A percentile compares a stretch with the other conserved stretches of the same genome.
Evolutionary conservation across 2,888 invertebrate genomes (phyloP).

Genomic region (Dorcus parallelipipedus): DNA sequence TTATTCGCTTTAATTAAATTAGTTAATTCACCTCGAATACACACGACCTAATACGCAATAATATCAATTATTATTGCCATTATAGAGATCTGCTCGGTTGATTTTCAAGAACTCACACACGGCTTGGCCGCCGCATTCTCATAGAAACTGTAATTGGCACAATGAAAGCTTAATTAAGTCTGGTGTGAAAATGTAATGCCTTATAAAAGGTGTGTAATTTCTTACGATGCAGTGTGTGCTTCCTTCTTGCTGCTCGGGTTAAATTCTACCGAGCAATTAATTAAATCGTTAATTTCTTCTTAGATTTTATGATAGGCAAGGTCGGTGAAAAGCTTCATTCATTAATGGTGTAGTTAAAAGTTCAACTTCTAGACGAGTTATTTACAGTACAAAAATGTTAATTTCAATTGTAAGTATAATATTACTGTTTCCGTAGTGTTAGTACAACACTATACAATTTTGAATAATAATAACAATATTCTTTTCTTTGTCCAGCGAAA

Average conservation of each 20-base stretch:
- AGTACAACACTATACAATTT: no score
- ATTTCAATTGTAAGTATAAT: no score
- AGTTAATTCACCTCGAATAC: no score
- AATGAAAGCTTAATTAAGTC: constrained; percentile 19
- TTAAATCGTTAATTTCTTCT: background rate
- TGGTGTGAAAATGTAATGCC: constrained; percentile 25
- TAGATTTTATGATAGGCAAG: background rate
- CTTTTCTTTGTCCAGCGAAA: no score
- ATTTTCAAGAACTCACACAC: constrained; percentile 4
- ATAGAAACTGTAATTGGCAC: constrained; percentile 8
- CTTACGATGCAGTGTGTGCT: constrained; percentile 20
- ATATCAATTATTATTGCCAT: background rate
- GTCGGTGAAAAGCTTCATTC: background rate
- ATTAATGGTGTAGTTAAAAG: background rate
- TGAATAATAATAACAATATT: no score
- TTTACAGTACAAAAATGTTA: no score
- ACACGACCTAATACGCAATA: background rate
- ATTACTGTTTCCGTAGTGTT: no score
- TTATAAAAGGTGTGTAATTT: constrained; percentile 27
- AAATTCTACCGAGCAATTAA: background rate
- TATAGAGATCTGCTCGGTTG: background rate
- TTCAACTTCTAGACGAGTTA: no score
- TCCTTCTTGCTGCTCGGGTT: background rate
- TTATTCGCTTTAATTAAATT: no score
- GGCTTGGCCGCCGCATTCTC: constrained; percentile 3